Evolutionary conservation across 2,113 vertebrate genomes (phyloP), one percentile per base, ranked within the genome.

Genomic region (Bos javanicus): DNA sequence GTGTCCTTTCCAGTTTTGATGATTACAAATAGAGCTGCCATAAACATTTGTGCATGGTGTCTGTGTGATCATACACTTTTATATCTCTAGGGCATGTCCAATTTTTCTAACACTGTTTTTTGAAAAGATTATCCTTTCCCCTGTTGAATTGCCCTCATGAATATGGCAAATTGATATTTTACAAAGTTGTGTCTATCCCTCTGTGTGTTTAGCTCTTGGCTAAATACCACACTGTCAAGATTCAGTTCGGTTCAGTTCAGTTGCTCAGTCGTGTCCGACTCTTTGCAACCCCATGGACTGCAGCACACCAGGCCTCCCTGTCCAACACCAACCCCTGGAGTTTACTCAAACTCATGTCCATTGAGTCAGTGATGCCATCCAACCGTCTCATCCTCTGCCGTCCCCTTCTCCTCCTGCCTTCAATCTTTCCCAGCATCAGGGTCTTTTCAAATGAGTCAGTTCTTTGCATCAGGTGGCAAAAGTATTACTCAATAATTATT

Each of bases 321-420:
- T 36, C 64, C n/a, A 36, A 21, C 19, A 71, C 64, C n/a, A 71
- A 21, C 64, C 36, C 64, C n/a, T 71, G 64, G 64, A 71, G 64
- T 36, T 36, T 36, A 71, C 64, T n/a, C 64, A 71, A 67, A 71
- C n/a, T 71, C n/a, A 36, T 36, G 64, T 71, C 64, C 8, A 36
- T 36, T 71, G n/a, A 71, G 17, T 21, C 64, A 36, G n/a, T 71
- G n/a, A 71, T 71, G 64, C 64, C 64, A 71, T 71, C 64, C 64
- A 71, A 71, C n/a, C 5, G 0, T 36, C n/a, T 71, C 64, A 71
- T 36, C n/a, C n/a, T 71, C 64, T 71, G n/a, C 19, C 0, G 0
- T 71, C 17, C n/a, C n/a, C 17, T 71, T 71, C n/a, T 71, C 33
- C n/a, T 71, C n/a, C n/a, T 36, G 9, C 64, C 64, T 36, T 36